Base-by-base conservation (phyloP, 2,113 vertebrate species). In the Acrocephalus kingi region DNA sequence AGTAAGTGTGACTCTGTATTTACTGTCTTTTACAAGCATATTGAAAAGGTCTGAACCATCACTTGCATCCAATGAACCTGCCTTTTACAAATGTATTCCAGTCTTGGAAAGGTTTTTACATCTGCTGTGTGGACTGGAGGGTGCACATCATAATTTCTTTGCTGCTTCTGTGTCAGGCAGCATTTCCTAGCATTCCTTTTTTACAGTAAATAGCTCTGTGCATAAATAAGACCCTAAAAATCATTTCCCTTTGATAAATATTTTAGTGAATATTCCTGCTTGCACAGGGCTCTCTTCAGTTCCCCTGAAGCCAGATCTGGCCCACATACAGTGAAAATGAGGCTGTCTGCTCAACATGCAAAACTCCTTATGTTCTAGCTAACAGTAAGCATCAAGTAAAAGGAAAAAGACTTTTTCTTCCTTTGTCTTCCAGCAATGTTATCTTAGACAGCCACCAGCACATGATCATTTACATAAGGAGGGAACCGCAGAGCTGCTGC, bases 261-360 rank as follows among this genome's bases (percentile, higher is more conserved):
- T 94, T 96, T 96, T 77, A 95, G 87, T 75, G 48, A 94, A 18
- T 95, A 82, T 94, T 96, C 23, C 84, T 92, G 49, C 73, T 92
- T 89, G 61, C 62, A 45, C 45, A 54, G 30, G 84, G 61, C 84
- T 95, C 83, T 87, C 54, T 92, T 74, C 10, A 7, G 84, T 79
- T 95, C n/a, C 94, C 91, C 95, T 79, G 96, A 92, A 95, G 94
- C 87, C 89, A 96, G 62, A 93, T 95, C 95, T 94, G 95, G 89
- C 95, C 95, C 95, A 96, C 62, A 95, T 94, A 94, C 68, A 92
- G 88, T 81, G 79, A 90, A 94, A 96, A 96, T 75, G 73, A 92
- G 77, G 80, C 90, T 92, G 82, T 49, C 90, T 94, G 73, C 58
- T 93, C 85, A 87, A 90, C 88, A 87, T 91, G 88, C 73, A 94